phyloP scores from a whole-genome alignment of 2,797 vertebrate species.

The Microctenopoma stevenorrisi region DNA sequence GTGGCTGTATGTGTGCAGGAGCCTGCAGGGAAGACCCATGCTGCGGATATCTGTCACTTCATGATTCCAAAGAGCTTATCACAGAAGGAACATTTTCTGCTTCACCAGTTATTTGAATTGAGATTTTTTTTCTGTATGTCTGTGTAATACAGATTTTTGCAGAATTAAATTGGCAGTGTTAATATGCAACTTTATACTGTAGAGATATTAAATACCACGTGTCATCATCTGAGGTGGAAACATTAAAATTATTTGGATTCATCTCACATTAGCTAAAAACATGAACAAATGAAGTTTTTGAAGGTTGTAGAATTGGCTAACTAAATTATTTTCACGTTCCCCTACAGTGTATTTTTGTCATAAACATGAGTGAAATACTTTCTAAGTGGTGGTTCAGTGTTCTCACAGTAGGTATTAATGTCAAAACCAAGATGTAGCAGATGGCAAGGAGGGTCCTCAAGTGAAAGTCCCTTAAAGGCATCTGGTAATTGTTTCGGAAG shows the following conservation, averaged over 20 bases:
- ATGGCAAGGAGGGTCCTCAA: constrained; percentile 77
- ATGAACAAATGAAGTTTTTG: constrained; percentile 4
- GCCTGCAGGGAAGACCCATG: constrained; percentile 67
- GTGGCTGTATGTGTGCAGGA: constrained; percentile 11
- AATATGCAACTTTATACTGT: constrained; percentile 46
- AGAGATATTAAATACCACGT: constrained; percentile 51
- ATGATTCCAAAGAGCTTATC: constrained; percentile 76
- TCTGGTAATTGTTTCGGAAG: constrained; percentile 80
- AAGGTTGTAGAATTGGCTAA: constrained; percentile 14
- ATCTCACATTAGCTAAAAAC: constrained; percentile 15
- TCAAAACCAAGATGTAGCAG: constrained; percentile 75
- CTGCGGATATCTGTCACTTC: constrained; percentile 74
- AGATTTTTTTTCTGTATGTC: constrained; percentile 56
- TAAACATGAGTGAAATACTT: constrained; percentile 54
- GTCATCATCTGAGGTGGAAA: constrained; percentile 42
- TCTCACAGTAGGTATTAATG: constrained; percentile 71
- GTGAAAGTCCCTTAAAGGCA: constrained; percentile 76
- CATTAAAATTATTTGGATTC: constrained; percentile 22
- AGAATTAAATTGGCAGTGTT: constrained; percentile 52
- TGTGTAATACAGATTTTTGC: constrained; percentile 53
- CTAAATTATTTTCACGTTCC: constrained; percentile 52
- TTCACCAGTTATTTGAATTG: constrained; percentile 70
- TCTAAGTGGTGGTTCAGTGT: constrained; percentile 41
- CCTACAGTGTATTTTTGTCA: constrained; percentile 32
- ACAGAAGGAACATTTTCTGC: constrained; percentile 74